Percentiles rank a stretch among this genome's conserved stretches.
Conservation (phyloP, 2,113 vertebrate species). For the Thalassarche chlororhynchos region DNA sequence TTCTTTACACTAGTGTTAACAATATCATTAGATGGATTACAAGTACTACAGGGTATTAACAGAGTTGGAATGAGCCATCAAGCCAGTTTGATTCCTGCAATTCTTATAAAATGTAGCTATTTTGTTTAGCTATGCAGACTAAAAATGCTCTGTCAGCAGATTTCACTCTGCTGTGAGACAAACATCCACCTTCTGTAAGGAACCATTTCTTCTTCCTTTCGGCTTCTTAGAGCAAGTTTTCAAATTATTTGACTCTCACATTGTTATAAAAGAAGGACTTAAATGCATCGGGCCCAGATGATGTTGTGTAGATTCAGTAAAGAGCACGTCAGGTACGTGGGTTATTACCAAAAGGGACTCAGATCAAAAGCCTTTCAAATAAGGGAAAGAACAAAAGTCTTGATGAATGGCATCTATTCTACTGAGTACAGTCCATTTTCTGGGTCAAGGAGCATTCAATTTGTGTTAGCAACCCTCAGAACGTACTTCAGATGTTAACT, state of each 20-base stretch:
- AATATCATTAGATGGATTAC: not conserved
- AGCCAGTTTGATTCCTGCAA: not conserved
- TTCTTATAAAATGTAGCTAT: not conserved
- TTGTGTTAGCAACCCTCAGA: not conserved
- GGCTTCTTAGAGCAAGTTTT: not conserved
- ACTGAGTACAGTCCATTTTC: not conserved
- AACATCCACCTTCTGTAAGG: not conserved
- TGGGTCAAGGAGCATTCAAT: not conserved
- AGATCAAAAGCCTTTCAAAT: constrained; percentile 6
- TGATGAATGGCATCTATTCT: not conserved
- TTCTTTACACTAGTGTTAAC: not conserved
- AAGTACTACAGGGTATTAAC: not conserved
- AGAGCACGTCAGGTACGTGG: not conserved
- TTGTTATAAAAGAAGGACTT: not conserved
- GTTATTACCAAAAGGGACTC: not conserved
- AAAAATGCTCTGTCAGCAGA: not conserved
- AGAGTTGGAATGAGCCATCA: not conserved
- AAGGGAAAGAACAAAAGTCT: not conserved
- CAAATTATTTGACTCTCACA: not conserved
- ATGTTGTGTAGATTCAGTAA: not conserved
- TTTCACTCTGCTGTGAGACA: not conserved
- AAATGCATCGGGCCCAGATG: not conserved
- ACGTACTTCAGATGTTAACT: not conserved
- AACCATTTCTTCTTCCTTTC: not conserved
- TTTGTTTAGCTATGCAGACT: not conserved